Evolutionary conservation across 64 coral and sea anemone genomes (phyloP), one percentile per base, ranked within the genome.

Genomic region (Montipora efflorescens): DNA sequence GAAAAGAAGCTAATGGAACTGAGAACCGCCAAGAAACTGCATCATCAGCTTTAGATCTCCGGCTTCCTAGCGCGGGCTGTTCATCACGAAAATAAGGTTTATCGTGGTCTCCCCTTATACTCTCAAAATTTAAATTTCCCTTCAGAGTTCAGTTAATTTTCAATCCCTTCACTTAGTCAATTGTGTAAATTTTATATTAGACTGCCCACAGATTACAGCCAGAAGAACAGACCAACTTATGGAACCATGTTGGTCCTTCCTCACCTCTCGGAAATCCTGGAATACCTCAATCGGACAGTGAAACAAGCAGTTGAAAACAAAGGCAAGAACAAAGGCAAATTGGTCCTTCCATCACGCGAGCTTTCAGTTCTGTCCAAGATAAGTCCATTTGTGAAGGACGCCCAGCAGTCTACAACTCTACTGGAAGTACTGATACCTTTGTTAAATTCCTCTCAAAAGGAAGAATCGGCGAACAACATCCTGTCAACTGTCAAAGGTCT

Each of bases 351-450:
- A 18, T 87, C 75, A 18, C 79, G 91, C n/a, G 98, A 99, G 51
- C 74, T 99, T 4, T 96, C 98, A 47, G 98, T 99, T 11, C 75
- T 99, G 64, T 99, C 98, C 2, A 99, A 96, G 57, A 90, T 99
- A 67, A 99, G 98, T 62, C 98, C 92, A 2, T 99, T 92, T 43
- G 86, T 96, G 10, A 79, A 84, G 7, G 92, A 96, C 68, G 68
- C 91, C 46, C 80, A 94, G 12, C 84, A 99, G 20, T 99, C 95
- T 22, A 49, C 79, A 3, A 75, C 67, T 13, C 80, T 99, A 1
- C 66, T 96, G 1, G 78, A 67, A 0, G 84, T 96, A 10, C 58
- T 99, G 47, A 12, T 99, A 15, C 98, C 95, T 7, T 92, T 94
- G 16, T 19, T 99, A 57, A 88, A 86, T 19, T 57, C 71, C 14